Evolutionary conservation across 2,797 vertebrate genomes (phyloP).

Genomic region (Garrulus glandarius): DNA sequence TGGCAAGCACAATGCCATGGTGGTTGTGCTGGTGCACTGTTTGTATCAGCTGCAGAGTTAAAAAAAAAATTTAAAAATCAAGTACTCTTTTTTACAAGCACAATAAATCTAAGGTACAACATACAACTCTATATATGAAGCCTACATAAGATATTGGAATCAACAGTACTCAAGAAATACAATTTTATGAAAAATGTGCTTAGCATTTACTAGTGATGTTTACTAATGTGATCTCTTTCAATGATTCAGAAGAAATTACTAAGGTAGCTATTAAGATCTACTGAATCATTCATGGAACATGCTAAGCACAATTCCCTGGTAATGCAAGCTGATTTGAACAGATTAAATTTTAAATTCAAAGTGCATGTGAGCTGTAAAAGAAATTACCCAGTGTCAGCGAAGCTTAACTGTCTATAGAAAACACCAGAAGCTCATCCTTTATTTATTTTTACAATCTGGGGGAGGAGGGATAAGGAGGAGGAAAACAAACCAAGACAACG

Average conservation of each 20-base stretch:
- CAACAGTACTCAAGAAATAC: not conserved
- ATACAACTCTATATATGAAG: not conserved
- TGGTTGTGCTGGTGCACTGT: not conserved
- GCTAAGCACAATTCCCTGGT: constrained; percentile 52
- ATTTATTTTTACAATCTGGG: constrained; percentile 13
- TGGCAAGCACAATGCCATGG: not conserved
- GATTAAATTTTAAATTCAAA: constrained; percentile 69
- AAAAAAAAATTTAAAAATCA: not conserved
- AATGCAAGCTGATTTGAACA: constrained; percentile 65
- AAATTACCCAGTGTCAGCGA: constrained; percentile 61
- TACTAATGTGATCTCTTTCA: constrained; percentile 63
- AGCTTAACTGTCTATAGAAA: constrained; percentile 47
- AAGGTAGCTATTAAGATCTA: constrained; percentile 59
- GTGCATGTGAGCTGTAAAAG: constrained; percentile 41
- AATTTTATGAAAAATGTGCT: constrained; percentile 2
- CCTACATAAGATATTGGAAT: not conserved
- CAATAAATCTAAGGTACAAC: not conserved
- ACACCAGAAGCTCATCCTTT: constrained; percentile 51
- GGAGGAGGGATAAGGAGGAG: not conserved
- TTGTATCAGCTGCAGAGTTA: not conserved
- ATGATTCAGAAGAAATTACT: constrained; percentile 73
- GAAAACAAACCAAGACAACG: not conserved
- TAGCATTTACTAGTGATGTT: constrained; percentile 23
- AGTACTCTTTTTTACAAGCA: not conserved
- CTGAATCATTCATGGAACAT: constrained; percentile 72